These are phyloP conservation scores for Arctopsyche grandis DNA, from an alignment of 1,140 invertebrate genomes.

Conservation along the genomic window DNA sequence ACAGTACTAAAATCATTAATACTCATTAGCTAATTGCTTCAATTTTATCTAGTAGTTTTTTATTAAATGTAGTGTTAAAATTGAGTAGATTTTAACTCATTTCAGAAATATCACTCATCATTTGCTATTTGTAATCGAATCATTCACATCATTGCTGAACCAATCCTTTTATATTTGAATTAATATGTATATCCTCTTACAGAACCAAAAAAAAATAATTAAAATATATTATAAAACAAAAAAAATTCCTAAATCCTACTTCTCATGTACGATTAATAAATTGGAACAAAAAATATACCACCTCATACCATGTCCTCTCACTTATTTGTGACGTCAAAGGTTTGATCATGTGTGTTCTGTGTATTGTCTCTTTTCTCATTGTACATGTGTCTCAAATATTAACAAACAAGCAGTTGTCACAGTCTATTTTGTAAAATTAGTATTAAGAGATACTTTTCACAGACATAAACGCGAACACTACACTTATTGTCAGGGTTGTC, in stretches of 20 bases:
- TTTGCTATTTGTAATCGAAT: neutral
- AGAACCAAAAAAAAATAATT: neutral
- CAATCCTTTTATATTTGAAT: neutral
- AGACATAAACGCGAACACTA: neutral
- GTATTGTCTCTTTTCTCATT: conserved; percentile 38
- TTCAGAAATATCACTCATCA: conserved; percentile 14
- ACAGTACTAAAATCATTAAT: neutral
- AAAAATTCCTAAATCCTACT: neutral
- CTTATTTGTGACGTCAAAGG: conserved; percentile 14
- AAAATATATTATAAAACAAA: too few relatives aligned
- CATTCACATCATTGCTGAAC: neutral
- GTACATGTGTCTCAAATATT: conserved; percentile 31
- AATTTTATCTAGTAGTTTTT: conserved; percentile 15
- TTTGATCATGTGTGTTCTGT: conserved; percentile 30
- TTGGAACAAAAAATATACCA: neutral
- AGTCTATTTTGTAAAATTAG: neutral
- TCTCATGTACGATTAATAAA: conserved; percentile 4
- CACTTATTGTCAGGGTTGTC: neutral
- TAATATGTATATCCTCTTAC: neutral
- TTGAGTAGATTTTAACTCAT: conserved; percentile 14
- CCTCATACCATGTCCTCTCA: conserved; percentile 18
- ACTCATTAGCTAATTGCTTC: conserved; percentile 12
- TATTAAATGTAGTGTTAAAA: conserved; percentile 1
- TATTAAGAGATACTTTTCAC: conserved; percentile 3
- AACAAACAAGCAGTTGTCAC: conserved; percentile 21